Evolutionary conservation across 2,797 vertebrate genomes (phyloP), one percentile per base, ranked within the genome.

Genomic region (Coilia nasus): DNA sequence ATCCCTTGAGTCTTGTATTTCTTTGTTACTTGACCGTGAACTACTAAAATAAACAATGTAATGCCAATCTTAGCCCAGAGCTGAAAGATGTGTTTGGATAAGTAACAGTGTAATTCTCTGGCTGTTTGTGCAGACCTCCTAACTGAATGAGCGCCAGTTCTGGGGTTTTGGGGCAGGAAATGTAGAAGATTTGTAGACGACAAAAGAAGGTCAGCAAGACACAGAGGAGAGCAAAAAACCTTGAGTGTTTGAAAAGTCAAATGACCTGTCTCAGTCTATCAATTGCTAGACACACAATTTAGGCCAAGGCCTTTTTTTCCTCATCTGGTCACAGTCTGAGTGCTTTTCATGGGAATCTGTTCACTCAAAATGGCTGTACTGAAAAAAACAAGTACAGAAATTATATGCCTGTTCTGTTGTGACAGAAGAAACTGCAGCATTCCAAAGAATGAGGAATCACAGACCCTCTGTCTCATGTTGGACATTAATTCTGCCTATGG

Each of bases 231-330:
- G 17, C 0, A 67, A 71, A 17, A 71, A 64, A 31, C 10, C 23
- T 67, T 67, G 64, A 78, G 10, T 25, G 64, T 83, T 81, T 75
- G 14, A 75, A 44, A 80, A 25, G 54, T 83, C 56, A 85, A 87
- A 83, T 44, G 60, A 25, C 23, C 83, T 83, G 23, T 64, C 75
- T 81, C 64, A 28, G 84, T 81, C 35, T 31, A 84, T 84, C 47
- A 62, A 83, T 84, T 64, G 31, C 11, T 81, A 82, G 41, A 85
- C 28, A 46, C 28, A 47, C 71, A 82, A 83, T 50, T 62, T 62
- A 87, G 82, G 82, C 85, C 82, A 84, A 21, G 1, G 17, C 15
- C 50, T 11, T 35, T 28, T 83, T 83, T 57, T 17, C 59, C 67
- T 57, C 41, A 31, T 54, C 50, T 54, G 41, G 21, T 83, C 82